A percentile compares a stretch with the other conserved stretches of the same genome.
These are phyloP conservation scores for Abscondita cerata DNA, from an alignment of 2,888 invertebrate species.

Conservation along the genomic window DNA sequence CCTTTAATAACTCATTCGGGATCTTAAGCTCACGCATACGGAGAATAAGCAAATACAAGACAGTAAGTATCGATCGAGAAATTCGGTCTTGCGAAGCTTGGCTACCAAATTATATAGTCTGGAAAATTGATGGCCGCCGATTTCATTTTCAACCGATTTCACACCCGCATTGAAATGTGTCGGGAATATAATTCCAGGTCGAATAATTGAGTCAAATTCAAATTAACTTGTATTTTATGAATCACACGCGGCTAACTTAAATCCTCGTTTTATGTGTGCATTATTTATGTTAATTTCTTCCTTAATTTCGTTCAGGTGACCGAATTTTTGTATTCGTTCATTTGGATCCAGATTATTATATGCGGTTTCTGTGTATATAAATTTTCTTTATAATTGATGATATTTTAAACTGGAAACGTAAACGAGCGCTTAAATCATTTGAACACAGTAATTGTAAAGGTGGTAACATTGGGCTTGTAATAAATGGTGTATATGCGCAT, in stretches of 20 bases:
- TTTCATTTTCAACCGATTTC: constrained; percentile 58
- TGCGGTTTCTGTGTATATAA: constrained; percentile 29
- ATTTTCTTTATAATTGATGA: constrained; percentile 46
- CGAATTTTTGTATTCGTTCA: no score
- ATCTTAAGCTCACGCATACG: constrained; percentile 38
- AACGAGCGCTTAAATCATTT: constrained; percentile 48
- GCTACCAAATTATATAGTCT: constrained; percentile 54
- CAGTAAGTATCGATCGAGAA: constrained; percentile 31
- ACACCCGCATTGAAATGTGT: constrained; percentile 55
- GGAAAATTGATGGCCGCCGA: constrained; percentile 58
- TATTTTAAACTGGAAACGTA: constrained; percentile 46
- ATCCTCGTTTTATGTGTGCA: no score
- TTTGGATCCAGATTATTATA: constrained; percentile 1
- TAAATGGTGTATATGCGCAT: constrained; percentile 52
- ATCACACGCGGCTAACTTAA: constrained; percentile 27
- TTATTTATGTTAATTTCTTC: no score
- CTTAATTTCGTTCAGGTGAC: no score
- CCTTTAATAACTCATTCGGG: constrained; percentile 43
- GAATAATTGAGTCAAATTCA: constrained; percentile 55
- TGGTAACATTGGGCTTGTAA: constrained; percentile 50
- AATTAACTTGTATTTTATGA: constrained; percentile 48
- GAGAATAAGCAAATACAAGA: constrained; percentile 34
- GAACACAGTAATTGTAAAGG: constrained; percentile 40
- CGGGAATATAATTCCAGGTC: constrained; percentile 54
- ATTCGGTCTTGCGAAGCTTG: constrained; percentile 29